These are phyloP conservation scores for Listronotus bonariensis DNA, from an alignment of 1,140 invertebrate species.

Conservation along the genomic window DNA sequence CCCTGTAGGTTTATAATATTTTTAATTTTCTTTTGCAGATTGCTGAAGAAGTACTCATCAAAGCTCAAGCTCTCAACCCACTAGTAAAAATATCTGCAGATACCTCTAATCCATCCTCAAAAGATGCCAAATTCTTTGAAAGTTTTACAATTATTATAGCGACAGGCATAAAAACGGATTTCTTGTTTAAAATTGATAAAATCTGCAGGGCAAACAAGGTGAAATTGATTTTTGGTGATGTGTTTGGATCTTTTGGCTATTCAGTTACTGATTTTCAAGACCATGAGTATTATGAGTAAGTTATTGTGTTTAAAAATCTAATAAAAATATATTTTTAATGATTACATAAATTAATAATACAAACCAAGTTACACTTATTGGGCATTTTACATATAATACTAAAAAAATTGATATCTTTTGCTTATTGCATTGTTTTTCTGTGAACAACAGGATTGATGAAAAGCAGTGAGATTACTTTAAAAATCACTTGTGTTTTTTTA, in stretches of 20 bases:
- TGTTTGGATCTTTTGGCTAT: conserved; percentile 93
- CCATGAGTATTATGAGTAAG: conserved; percentile 87
- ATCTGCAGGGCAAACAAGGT: conserved; percentile 79
- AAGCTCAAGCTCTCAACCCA: conserved; percentile 85
- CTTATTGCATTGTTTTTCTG: too few relatives aligned
- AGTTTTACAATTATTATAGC: conserved; percentile 86
- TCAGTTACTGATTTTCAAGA: conserved; percentile 86
- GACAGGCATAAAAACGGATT: conserved; percentile 71
- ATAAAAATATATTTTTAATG: too few relatives aligned
- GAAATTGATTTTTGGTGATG: conserved; percentile 88
- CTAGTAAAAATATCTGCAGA: conserved; percentile 86
- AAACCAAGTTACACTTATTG: too few relatives aligned
- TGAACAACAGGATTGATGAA: too few relatives aligned
- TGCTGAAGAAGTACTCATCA: conserved; percentile 77
- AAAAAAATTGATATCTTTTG: too few relatives aligned
- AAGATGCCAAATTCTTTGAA: conserved; percentile 74
- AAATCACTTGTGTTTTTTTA: too few relatives aligned
- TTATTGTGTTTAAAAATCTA: conserved; percentile 39
- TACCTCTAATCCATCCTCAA: conserved; percentile 63
- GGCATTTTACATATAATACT: too few relatives aligned
- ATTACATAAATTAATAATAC: too few relatives aligned
- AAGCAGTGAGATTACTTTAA: too few relatives aligned
- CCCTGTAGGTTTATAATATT: too few relatives aligned
- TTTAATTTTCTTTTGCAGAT: conserved; percentile 65
- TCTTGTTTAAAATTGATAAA: conserved; percentile 76